phyloP scores from a whole-genome alignment of 2,797 vertebrate species.

The Pogoniulus pusillus region DNA sequence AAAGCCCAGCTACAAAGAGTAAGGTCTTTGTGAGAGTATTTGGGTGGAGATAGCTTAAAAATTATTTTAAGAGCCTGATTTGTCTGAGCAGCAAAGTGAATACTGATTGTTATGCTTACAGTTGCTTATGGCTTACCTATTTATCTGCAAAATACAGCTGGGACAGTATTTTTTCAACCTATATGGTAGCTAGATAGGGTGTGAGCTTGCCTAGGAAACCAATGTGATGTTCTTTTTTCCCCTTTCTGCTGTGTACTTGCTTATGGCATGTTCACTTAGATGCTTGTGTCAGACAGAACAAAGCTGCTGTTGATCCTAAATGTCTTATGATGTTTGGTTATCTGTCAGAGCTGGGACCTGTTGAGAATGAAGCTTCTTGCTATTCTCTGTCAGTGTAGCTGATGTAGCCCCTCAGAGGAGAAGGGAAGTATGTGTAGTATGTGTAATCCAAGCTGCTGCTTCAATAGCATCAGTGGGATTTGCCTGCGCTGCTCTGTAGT shows the following conservation, averaged over 20 bases:
- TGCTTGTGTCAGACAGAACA: neutral
- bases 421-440: neutral
- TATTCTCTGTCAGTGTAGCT: too few relatives aligned
- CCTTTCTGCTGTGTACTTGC: neutral
- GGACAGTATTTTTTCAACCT: neutral
- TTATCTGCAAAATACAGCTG: neutral
- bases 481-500: neutral
- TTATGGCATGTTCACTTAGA: neutral
- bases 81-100: neutral
- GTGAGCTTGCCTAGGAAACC: neutral
- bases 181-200: neutral
- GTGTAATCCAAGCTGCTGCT: neutral
- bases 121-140: neutral
- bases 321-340: neutral
- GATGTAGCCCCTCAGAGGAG: too few relatives aligned
- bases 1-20: neutral
- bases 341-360: neutral
- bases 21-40: neutral
- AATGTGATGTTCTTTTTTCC: rapidly evolving
- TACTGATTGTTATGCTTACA: neutral
- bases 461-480: neutral
- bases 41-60: neutral
- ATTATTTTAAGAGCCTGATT: neutral
- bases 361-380: neutral
- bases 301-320: neutral